Base-by-base conservation (phyloP, 2,113 vertebrate species). In the Phaethornis superciliosus region DNA sequence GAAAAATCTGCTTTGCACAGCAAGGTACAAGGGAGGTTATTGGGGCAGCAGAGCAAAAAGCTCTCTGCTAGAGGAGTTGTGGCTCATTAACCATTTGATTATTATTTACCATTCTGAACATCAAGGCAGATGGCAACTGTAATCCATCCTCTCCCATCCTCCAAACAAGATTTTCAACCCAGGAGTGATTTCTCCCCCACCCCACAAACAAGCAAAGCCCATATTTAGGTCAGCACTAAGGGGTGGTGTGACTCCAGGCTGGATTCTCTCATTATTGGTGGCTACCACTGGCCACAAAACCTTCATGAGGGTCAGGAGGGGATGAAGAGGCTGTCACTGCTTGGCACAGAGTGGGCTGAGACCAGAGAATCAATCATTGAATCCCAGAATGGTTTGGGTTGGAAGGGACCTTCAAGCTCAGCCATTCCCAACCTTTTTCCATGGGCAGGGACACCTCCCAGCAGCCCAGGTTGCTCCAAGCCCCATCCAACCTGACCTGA, bases 171-270 rank as follows among this genome's bases (percentile, higher is more conserved):
- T 56, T 68, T 75, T 47, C 69, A 37, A 18, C 65, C 55, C 52
- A n/a, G 62, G 20, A 70, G 56, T 8, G 33, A 23, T 75, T 85
- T 60, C 46, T 60, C 21, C 58, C 32, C 40, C 60, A 28, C 15
- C 56, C 1, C 1, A 20, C 65, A 70, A 44, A 42, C 32, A 6
- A 71, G 54, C 63, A 56, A 68, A 95, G 65, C 82, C 67, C 33
- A 4, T 40, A 91, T 88, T 74, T 52, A 82, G n/a, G 75, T 79
- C 90, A 94, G 7, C 22, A 24, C 60, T 12, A 7, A 3, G 75
- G 78, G 13, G 15, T 22, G 49, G 55, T 5, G 0, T 9, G 79
- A 75, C 85, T 27, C 47, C 0, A 0, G 4, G 1, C 24, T 47
- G 80, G 67, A 8, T 55, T 23, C 77, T 46, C n/a, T 1, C 1